Base-by-base conservation (phyloP, 2,888 invertebrate species). In the Tortrix viridana region DNA sequence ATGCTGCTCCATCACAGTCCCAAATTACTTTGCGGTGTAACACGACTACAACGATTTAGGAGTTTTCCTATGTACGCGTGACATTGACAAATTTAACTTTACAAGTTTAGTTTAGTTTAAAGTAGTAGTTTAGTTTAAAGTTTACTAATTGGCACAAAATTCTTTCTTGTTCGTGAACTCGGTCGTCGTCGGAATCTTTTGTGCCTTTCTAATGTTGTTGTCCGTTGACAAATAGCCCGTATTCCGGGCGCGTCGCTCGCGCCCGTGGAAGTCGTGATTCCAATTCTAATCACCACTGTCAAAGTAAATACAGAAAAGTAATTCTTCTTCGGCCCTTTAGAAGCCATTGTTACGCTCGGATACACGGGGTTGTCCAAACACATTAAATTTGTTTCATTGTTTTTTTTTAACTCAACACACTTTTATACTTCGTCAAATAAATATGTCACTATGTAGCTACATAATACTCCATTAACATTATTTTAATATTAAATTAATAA, bases 191-290 rank as follows among this genome's bases (percentile, higher is more conserved):
- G 19, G 12, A 19, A n/a, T 26, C 46, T 41, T 54, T 60, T 60
- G 47, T 43, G 53, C 47, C 32, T 55, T 54, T 60, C 48, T 60
- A 60, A 54, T 60, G 46, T 46, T 46, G 55, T 61, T 43, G 19
- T 32, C 16, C 16, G n/a, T 38, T 38, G 46, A 52, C 52, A 54
- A 56, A 62, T 46, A 26, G 48, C 18, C 19, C 22, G 50, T 22
- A 22, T 12, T 37, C 26, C 37, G 23, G 50, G 38, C 32, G 38
- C 50, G 22, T 37, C 41, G 49, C 37, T 44, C 49, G 55, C 60
- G 18, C 12, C 38, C 53, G 16, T 57, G 56, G 56, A 57, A 62
- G 16, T 52, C 52, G 52, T 62, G 46, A 52, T 38, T 14, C 37
- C 20, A 50, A 47, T 62, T 52, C 22, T 56, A 62, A 62, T 49